Base-by-base conservation (phyloP, 2,888 invertebrate species). In the Drosophila pegasa region DNA sequence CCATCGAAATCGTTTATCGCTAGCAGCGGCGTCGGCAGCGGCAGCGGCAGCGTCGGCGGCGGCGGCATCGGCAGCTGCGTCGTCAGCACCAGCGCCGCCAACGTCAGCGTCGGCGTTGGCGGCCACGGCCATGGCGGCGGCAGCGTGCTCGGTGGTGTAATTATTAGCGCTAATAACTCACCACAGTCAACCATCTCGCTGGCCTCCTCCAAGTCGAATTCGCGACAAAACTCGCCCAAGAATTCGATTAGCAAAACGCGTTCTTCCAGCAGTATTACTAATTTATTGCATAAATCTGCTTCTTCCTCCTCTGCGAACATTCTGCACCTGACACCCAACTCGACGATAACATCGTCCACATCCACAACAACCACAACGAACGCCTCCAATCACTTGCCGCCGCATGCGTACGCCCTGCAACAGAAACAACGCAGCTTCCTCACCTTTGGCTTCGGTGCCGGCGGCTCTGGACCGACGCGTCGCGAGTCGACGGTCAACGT, bases 341-440 rank as follows among this genome's bases (percentile, higher is more conserved):
- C 76, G 29, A 93, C 51, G 29, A 22, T 33, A 33, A 48, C 92
- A 16, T 50, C 35, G 10, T 18, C 43, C 22, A 8, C 55, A 14
- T 22, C 41, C 2, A 31, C 41, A 3, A 33, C 55, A 33, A 52
- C 14, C 18, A 10, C 38, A 63, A 66, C 71, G 45, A 80, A 78
- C 27, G 73, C 70, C 41, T 93, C 90, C 31, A 45, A 41, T 43
- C 79, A 82, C 56, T 93, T 94, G 89, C 95, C 94, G 90, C 94
- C 93, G 80, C 94, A 94, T 87, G 94, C 94, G 84, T 94, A 94
- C 93, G 94, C 95, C 79, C 94, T 97, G 90, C 97, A 97, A 96
- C 97, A 98, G 96, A 98, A 98, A 93, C 98, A 99, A 94, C 96
- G 98, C 84, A 99, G 99, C 82, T 99, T 99, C 94, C 95, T 99